Conservation (phyloP, 2,797 vertebrate species). For the Pampus argenteus region DNA sequence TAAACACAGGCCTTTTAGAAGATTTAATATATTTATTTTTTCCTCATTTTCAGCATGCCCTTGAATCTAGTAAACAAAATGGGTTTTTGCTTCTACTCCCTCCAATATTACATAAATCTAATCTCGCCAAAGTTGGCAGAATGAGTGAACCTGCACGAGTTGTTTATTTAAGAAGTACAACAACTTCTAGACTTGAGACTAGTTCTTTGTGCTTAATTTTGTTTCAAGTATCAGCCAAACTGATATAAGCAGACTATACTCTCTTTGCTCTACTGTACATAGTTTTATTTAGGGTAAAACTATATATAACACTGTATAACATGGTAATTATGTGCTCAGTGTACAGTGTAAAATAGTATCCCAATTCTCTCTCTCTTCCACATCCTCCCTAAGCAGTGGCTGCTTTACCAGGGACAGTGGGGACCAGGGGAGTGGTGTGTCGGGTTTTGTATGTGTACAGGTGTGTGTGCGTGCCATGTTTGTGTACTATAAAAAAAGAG, state of each 20-base stretch:
- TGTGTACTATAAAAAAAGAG: conserved; percentile 6
- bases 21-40: background rate
- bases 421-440: conserved; percentile 4
- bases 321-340: background rate
- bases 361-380: background rate
- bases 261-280: background rate
- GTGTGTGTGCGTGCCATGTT: conserved; percentile 24
- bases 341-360: background rate
- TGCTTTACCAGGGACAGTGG: conserved; percentile 34
- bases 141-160: background rate
- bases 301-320: too few species aligned
- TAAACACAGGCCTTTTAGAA: background rate
- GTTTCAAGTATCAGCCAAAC: too few species aligned
- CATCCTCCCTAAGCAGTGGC: conserved; percentile 21
- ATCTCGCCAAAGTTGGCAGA: background rate
- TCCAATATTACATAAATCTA: background rate
- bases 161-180: background rate
- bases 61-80: too few species aligned
- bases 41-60: background rate
- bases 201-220: background rate
- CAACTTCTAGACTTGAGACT: background rate
- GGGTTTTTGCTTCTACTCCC: background rate
- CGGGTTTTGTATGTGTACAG: conserved; percentile 19
- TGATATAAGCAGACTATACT: background rate
- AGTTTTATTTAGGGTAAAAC: background rate